Evolutionary conservation across 2,797 vertebrate genomes (phyloP).

Genomic region (Bovichtus diacanthus): DNA sequence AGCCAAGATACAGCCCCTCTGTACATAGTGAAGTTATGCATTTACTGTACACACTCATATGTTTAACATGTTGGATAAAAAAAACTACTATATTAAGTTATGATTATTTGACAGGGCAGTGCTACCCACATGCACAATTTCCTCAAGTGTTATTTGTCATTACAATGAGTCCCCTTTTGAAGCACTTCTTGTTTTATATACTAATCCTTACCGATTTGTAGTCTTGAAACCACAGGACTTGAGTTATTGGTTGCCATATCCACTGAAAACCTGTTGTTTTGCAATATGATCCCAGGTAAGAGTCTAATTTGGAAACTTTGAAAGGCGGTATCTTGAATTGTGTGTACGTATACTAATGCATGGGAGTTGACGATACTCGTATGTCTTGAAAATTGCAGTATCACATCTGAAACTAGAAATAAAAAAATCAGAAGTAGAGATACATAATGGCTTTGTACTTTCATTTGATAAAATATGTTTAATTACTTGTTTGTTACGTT

Average conservation of each 20-base stretch:
- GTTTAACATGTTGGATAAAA: neutral
- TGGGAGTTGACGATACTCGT: neutral
- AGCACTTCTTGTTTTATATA: neutral
- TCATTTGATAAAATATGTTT: neutral
- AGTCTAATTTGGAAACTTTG: neutral
- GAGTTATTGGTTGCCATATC: too few species aligned
- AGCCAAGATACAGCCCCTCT: neutral
- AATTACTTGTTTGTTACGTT: too few species aligned
- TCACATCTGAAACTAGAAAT: neutral
- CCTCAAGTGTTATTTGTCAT: neutral
- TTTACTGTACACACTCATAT: neutral
- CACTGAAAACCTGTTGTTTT: neutral
- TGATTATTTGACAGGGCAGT: neutral
- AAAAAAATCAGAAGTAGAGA: neutral
- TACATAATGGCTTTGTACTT: neutral
- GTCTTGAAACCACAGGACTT: neutral
- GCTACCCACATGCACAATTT: neutral
- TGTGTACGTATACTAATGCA: too few species aligned
- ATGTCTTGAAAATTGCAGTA: neutral
- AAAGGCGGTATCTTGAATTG: neutral
- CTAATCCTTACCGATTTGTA: neutral
- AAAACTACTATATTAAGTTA: neutral
- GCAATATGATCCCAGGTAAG: neutral
- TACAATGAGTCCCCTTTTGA: neutral
- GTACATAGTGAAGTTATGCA: neutral